These are phyloP conservation scores for Iselma pallidipennis DNA, from an alignment of 2,888 invertebrate species.

Conservation along the genomic window DNA sequence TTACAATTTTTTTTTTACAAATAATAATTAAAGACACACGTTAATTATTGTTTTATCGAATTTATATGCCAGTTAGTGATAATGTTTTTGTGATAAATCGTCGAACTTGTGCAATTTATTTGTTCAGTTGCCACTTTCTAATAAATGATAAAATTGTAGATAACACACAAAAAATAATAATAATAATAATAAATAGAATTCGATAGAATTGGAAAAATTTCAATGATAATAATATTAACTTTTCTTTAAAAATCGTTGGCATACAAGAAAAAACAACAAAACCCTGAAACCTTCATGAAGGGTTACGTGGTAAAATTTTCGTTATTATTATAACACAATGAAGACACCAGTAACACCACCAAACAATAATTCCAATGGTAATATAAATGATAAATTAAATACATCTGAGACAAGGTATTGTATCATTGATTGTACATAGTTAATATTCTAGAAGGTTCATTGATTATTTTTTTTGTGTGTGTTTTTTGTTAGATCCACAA, in stretches of 20 bases:
- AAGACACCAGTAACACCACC: conserved; percentile 39
- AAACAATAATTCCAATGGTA: conserved; percentile 27
- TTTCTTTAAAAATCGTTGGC: too few species aligned
- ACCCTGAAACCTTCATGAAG: conserved; percentile 19
- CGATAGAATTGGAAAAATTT: neutral
- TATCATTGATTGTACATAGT: too few species aligned
- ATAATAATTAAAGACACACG: neutral
- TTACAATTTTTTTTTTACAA: neutral
- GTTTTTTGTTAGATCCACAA: conserved; percentile 42
- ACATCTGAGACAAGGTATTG: conserved; percentile 17
- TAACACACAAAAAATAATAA: neutral
- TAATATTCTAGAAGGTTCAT: neutral
- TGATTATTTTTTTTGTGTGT: neutral
- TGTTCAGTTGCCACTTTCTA: neutral
- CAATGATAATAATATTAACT: too few species aligned
- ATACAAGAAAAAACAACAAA: neutral
- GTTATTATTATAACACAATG: conserved; percentile 27
- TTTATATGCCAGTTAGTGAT: neutral
- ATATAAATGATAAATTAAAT: conserved; percentile 29
- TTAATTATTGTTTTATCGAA: neutral
- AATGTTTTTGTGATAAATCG: neutral
- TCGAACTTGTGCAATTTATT: neutral
- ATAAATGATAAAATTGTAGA: neutral
- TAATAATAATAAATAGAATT: neutral
- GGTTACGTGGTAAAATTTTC: conserved; percentile 4